Percentiles rank a stretch among this genome's conserved stretches.
Evolutionary conservation across 2,797 vertebrate genomes (phyloP).

Genomic region (Melanotaenia nigrans): DNA sequence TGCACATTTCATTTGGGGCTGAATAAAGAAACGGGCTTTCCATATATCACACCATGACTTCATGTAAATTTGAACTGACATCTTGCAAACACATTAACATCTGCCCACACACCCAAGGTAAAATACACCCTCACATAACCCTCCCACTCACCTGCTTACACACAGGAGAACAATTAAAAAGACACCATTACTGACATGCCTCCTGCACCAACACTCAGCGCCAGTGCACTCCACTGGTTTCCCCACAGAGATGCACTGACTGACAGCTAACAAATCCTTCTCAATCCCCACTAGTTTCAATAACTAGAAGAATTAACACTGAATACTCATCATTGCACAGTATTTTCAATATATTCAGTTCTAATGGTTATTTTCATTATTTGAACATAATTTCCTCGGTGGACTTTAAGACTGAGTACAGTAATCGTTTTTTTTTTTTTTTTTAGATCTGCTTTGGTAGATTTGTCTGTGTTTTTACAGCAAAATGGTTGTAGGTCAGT

Average conservation of each 20-base stretch:
- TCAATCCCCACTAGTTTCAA: constrained; percentile 42
- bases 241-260: constrained; percentile 41
- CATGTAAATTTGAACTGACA: constrained; percentile 69
- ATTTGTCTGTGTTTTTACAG: not conserved
- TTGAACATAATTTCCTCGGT: not conserved
- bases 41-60: constrained; percentile 55
- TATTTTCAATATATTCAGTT: not conserved
- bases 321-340: constrained; percentile 7
- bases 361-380: not conserved
- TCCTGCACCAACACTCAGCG: constrained; percentile 41
- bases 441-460: not conserved
- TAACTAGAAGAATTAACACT: constrained; percentile 32
- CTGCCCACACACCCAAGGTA: constrained; percentile 58
- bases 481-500: not conserved
- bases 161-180: constrained; percentile 59
- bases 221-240: constrained; percentile 34
- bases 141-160: constrained; percentile 61
- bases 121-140: constrained; percentile 36
- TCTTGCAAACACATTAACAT: constrained; percentile 64
- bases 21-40: constrained; percentile 58
- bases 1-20: constrained; percentile 65
- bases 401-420: not conserved
- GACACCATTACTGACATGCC: constrained; percentile 35
- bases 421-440: not conserved
- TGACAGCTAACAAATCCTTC: constrained; percentile 55